These are phyloP conservation scores for Caenorhabditis zanzibari DNA, from an alignment of 2,888 invertebrate species.

Conservation along the genomic window DNA sequence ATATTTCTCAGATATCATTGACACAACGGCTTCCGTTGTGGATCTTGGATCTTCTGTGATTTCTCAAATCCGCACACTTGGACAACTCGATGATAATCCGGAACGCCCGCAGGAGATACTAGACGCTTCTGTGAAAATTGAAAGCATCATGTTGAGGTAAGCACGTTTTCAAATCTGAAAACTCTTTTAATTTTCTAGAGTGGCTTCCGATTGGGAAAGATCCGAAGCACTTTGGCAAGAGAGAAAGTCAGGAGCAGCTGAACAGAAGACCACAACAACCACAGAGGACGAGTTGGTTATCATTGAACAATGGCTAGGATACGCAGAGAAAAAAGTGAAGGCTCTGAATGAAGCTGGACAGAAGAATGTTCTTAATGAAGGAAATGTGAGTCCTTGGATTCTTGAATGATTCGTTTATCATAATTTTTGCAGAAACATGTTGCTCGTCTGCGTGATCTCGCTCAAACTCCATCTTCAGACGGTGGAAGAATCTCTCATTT, in stretches of 20 bases:
- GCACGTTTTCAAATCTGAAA: not conserved
- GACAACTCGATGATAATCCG: slow-evolving; percentile 89
- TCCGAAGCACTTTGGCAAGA: slow-evolving; percentile 76
- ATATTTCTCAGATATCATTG: slow-evolving; percentile 86
- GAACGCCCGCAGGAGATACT: slow-evolving; percentile 85
- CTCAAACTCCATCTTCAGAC: slow-evolving; percentile 56
- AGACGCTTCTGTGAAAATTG: slow-evolving; percentile 85
- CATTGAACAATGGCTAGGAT: slow-evolving; percentile 72
- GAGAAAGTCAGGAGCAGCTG: slow-evolving; percentile 22
- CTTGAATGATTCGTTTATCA: not conserved
- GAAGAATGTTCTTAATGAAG: slow-evolving; percentile 67
- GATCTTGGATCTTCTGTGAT: slow-evolving; percentile 89
- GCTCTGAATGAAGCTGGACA: slow-evolving; percentile 73
- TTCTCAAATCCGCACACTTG: slow-evolving; percentile 88
- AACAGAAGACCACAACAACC: slow-evolving; percentile 43
- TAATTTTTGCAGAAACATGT: slow-evolving; percentile 55
- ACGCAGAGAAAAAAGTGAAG: slow-evolving; percentile 70
- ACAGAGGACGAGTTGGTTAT: slow-evolving; percentile 65
- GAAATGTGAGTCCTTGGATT: slow-evolving; percentile 64
- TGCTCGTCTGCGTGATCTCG: slow-evolving; percentile 57
- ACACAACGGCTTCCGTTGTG: slow-evolving; percentile 90
- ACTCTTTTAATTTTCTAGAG: slow-evolving; percentile 62
- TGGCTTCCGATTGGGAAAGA: slow-evolving; percentile 79
- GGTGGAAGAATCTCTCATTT: slow-evolving; percentile 70
- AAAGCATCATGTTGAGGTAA: slow-evolving; percentile 82